These are phyloP conservation scores for Drosophila dunni DNA, from an alignment of 1,140 invertebrate species.

Conservation along the genomic window DNA sequence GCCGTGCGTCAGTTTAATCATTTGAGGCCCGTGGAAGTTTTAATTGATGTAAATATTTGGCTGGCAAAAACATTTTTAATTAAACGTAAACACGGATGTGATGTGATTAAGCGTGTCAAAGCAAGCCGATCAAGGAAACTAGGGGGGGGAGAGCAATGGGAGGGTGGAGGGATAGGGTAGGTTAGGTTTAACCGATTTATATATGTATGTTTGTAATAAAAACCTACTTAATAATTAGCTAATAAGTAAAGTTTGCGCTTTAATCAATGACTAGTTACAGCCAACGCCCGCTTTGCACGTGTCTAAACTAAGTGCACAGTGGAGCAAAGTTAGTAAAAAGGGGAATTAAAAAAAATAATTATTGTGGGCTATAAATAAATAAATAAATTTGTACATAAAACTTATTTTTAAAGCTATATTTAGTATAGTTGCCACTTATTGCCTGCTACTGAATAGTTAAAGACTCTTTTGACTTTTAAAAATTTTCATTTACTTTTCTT, in stretches of 20 bases:
- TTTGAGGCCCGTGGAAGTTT: constrained; percentile 4
- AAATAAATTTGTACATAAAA: too few relatives aligned
- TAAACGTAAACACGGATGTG: constrained; percentile 65
- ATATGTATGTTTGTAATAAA: constrained; percentile 25
- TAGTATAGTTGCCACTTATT: too few relatives aligned
- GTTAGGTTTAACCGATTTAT: constrained; percentile 11
- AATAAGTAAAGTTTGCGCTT: constrained; percentile 11
- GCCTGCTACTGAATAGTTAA: too few relatives aligned
- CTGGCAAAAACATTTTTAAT: constrained; percentile 71
- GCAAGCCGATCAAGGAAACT: constrained; percentile 15
- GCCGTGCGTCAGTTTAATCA: constrained; percentile 43
- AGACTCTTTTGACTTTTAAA: too few relatives aligned
- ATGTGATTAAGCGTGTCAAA: constrained; percentile 53
- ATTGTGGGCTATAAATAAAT: too few relatives aligned
- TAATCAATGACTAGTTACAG: background rate
- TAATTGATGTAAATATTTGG: constrained; percentile 75
- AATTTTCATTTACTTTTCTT: background rate
- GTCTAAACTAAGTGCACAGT: background rate
- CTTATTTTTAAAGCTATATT: too few relatives aligned
- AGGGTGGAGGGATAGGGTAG: background rate
- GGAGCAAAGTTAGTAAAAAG: background rate
- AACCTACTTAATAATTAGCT: constrained; percentile 3
- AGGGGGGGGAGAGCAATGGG: background rate
- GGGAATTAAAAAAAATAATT: background rate
- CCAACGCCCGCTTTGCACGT: constrained; percentile 8